Base-by-base conservation (phyloP, 2,113 vertebrate species). In the Catharus minimus region DNA sequence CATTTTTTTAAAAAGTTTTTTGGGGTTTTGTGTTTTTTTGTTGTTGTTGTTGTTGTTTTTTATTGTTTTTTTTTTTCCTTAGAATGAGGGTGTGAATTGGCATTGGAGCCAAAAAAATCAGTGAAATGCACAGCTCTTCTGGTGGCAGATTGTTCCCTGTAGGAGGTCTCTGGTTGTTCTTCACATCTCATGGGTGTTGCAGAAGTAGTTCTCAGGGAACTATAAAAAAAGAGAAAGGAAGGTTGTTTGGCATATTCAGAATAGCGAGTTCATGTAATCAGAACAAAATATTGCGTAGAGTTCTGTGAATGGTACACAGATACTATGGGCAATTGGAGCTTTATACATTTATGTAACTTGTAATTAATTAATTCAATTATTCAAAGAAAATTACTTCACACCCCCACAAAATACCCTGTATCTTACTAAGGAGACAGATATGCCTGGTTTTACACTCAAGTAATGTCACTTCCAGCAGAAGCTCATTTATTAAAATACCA, bases 341-440 rank as follows among this genome's bases (percentile, higher is more conserved):
- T 90, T 86, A 86, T 55, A 79, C 62, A 87, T 90, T 94, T 95
- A 92, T 94, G 62, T 94, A 96, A 95, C 83, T 83, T 17, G 1
- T 33, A 93, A 94, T 94, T 95, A 96, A 89, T 95, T 96, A 96
- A 95, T 95, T 96, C 83, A 95, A 95, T 93, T 95, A 96, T 94
- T 95, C 95, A 89, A 79, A 93, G 93, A 95, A 92, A 94, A 93
- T 95, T 93, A 73, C 86, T 86, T 88, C 69, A 89, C 90, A 79
- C 93, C 90, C 81, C 88, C 92, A 90, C 92, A 94, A 89, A 92
- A 93, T 89, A 93, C 55, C 77, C 86, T 62, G 66, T 89, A 61
- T 92, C 90, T 84, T 90, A 68, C 71, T 82, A 86, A 89, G 86
- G 90, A 95, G 94, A 93, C 92, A 95, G 83, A 93, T 95, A 95